Percentiles rank a stretch among this genome's conserved stretches.
Evolutionary conservation across 2,797 vertebrate species (phyloP).

Genomic region (Rhynchotus rufescens): DNA sequence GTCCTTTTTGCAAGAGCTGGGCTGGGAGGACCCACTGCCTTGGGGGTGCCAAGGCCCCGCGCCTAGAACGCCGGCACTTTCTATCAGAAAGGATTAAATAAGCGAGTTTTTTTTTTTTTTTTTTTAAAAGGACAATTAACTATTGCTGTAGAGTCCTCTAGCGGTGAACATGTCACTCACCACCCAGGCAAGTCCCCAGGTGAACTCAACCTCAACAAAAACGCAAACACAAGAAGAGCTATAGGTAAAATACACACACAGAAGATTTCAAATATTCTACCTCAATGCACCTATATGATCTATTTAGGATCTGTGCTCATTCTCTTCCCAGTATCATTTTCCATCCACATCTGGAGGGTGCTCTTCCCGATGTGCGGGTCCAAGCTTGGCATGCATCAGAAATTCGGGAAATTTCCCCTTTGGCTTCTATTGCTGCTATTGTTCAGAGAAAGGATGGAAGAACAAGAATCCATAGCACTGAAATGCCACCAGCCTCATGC

Average conservation of each 20-base stretch:
- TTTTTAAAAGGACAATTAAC: neutral
- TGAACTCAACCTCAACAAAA: neutral
- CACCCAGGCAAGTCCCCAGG: neutral
- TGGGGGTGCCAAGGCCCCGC: neutral
- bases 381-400: neutral
- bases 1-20: neutral
- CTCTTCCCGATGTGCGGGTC: neutral
- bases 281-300: neutral
- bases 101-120: no score
- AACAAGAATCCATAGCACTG: neutral
- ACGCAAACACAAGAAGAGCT: neutral
- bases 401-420: neutral
- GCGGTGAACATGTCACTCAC: constrained; percentile 34
- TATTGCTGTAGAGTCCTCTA: constrained; percentile 68
- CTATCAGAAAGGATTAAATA: neutral
- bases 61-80: neutral
- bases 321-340: fast-evolving
- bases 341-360: neutral
- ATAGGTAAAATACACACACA: neutral
- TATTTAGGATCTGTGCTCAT: fast-evolving
- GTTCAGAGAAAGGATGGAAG: neutral
- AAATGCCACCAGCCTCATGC: fast-evolving
- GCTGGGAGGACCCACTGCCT: neutral
- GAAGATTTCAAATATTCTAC: neutral
- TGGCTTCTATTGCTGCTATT: neutral